Conservation (phyloP, 2,797 vertebrate genomes). For the Coregonus suidteri region DNA sequence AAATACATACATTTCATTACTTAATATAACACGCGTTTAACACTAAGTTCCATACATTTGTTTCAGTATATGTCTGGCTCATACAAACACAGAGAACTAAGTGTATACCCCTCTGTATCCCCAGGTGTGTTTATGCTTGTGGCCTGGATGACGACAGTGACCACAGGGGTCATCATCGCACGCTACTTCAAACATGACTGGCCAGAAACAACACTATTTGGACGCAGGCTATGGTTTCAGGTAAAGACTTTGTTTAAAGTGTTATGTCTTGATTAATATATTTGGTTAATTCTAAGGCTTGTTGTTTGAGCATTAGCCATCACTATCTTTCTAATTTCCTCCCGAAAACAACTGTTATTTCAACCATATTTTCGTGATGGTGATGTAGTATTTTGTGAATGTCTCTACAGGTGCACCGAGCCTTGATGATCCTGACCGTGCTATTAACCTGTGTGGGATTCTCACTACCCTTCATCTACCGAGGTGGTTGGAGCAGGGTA, state of each 20-base stretch:
- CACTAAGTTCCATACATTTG: not conserved
- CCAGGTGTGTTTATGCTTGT: conserved; percentile 83
- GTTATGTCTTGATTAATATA: not conserved
- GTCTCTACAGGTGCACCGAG: conserved; percentile 77
- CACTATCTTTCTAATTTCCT: not conserved
- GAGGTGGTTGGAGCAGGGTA: conserved; percentile 84
- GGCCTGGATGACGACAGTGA: conserved; percentile 83
- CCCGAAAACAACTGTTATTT: not conserved
- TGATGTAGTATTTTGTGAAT: not conserved
- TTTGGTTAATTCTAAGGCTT: not conserved
- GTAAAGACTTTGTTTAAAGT: conserved; percentile 55
- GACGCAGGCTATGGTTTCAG: conserved; percentile 87
- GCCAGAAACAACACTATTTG: conserved; percentile 73
- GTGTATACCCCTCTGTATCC: not conserved
- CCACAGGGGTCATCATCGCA: conserved; percentile 81
- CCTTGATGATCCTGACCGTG: conserved; percentile 79
- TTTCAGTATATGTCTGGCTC: not conserved
- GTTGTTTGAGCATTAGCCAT: not conserved
- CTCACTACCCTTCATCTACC: conserved; percentile 83
- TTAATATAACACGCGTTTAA: no score
- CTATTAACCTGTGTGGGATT: conserved; percentile 77
- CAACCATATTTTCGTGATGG: not conserved
- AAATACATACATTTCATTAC: no score
- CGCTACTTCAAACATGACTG: conserved; percentile 85
- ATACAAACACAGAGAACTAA: no score